Conservation (phyloP, 2,113 vertebrate species). For the Perognathus longimembris region DNA sequence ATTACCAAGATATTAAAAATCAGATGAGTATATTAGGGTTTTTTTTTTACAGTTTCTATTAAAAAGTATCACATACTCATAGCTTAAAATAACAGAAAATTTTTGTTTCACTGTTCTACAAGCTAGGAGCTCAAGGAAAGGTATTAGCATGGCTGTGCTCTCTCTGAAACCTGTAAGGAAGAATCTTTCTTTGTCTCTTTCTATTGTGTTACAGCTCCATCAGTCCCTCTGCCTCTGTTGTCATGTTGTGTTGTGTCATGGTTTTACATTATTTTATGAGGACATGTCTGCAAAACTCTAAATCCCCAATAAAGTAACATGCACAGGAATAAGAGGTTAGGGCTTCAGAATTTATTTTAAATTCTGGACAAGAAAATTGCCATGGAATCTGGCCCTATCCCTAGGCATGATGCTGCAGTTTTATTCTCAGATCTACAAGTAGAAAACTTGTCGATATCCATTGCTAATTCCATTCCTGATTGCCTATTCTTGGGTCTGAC, state of each 20-base stretch:
- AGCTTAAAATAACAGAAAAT: not conserved
- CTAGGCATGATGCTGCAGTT: not conserved
- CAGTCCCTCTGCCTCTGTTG: not conserved
- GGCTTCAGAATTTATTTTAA: not conserved
- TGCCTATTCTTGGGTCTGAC: not conserved
- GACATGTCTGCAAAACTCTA: not conserved
- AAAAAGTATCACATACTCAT: not conserved
- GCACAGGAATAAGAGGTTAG: not conserved
- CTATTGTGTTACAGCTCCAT: not conserved
- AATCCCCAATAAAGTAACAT: not conserved
- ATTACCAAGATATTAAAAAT: too few relatives aligned
- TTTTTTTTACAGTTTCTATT: not conserved
- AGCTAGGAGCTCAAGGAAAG: not conserved
- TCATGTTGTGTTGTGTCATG: not conserved
- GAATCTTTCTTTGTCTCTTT: not conserved
- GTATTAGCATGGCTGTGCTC: not conserved
- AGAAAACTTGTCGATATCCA: not conserved
- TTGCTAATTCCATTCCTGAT: not conserved
- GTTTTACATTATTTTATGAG: not conserved
- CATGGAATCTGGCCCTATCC: not conserved
- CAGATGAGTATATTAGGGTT: too few relatives aligned
- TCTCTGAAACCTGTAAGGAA: not conserved
- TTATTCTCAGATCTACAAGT: not conserved
- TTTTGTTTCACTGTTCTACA: not conserved
- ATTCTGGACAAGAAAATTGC: not conserved